phyloP scores from a whole-genome alignment of 64 coral and sea anemone species.

The Platygyra sinensis region DNA sequence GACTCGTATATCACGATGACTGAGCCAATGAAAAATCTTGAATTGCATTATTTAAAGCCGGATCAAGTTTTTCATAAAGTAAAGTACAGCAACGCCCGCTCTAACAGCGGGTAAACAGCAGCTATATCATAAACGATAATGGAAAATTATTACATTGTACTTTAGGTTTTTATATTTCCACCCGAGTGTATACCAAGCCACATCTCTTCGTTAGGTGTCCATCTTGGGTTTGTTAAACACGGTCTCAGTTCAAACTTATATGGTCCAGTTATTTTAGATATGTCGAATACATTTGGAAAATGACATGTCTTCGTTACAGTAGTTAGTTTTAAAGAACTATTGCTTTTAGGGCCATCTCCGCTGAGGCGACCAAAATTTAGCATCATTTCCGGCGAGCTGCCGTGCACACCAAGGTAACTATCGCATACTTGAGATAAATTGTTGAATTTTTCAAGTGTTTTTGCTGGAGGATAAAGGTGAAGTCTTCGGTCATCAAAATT shows the following conservation, averaged over 20 bases:
- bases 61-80: too few relatives aligned
- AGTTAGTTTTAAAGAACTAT: background rate
- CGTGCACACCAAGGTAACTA: slow-evolving; percentile 41
- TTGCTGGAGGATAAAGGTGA: slow-evolving; percentile 29
- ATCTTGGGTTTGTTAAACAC: slow-evolving; percentile 35
- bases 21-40: too few relatives aligned
- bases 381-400: slow-evolving; percentile 17
- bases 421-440: background rate
- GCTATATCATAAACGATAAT: too few relatives aligned
- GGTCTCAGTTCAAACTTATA: slow-evolving; percentile 58
- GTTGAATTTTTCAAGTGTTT: background rate
- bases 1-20: too few relatives aligned
- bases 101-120: too few relatives aligned
- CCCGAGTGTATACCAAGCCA: background rate
- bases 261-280: background rate
- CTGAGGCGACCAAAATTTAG: background rate
- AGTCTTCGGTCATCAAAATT: slow-evolving; percentile 44
- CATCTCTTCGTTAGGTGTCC: slow-evolving; percentile 2
- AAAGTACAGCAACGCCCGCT: too few relatives aligned
- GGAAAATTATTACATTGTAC: too few relatives aligned
- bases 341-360: background rate
- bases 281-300: slow-evolving; percentile 30
- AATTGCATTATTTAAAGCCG: too few relatives aligned
- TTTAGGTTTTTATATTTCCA: background rate
- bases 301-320: background rate